These are phyloP conservation scores for Nesoenas mayeri DNA, from an alignment of 2,113 vertebrate genomes.

Conservation along the genomic window DNA sequence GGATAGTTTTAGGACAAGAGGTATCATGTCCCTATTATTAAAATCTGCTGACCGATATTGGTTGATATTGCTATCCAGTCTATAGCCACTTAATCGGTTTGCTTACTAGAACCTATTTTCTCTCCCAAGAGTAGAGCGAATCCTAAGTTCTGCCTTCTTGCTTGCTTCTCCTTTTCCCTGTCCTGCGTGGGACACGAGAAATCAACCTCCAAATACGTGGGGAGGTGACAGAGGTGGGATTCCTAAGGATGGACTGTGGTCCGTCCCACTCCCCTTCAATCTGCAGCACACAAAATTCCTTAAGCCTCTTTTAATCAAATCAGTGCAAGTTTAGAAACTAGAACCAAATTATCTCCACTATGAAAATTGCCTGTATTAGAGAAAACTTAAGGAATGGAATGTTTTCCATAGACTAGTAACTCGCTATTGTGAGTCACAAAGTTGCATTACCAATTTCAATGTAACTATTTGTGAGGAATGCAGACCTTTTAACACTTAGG, in stretches of 20 bases:
- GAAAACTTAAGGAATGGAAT: not conserved
- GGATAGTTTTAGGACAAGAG: not conserved
- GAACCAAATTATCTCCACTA: not conserved
- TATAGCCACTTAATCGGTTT: not conserved
- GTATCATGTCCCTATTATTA: not conserved
- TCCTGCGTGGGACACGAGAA: not conserved
- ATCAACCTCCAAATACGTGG: not conserved
- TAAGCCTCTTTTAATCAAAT: not conserved
- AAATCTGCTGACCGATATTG: not conserved
- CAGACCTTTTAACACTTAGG: not conserved
- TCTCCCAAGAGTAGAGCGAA: not conserved
- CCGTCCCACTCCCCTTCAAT: fast-evolving
- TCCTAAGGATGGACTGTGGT: not conserved
- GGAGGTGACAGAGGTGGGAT: not conserved
- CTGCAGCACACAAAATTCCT: not conserved
- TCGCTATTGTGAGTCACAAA: not conserved
- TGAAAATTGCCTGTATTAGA: not conserved
- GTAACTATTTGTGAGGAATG: not conserved
- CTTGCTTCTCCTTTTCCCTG: not conserved
- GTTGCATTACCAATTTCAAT: not conserved
- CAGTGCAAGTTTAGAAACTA: not conserved
- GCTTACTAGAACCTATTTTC: not conserved
- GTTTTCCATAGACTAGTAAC: not conserved
- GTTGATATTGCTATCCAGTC: not conserved
- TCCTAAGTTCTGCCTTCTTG: not conserved